Evolutionary conservation across 2,797 vertebrate species (phyloP).

Genomic region (Coreius guichenoti): DNA sequence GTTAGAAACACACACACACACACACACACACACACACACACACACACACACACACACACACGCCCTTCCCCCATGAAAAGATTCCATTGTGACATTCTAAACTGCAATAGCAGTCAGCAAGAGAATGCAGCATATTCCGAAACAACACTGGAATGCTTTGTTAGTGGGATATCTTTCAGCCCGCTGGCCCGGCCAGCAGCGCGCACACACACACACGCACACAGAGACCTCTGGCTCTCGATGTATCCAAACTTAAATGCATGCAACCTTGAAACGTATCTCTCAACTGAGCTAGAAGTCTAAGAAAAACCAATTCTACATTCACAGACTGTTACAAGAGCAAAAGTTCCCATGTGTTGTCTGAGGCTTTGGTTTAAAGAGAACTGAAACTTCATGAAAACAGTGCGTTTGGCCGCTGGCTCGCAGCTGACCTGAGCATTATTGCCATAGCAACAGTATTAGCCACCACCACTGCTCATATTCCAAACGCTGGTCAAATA

Average conservation of each 20-base stretch:
- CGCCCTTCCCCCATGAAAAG: constrained; percentile 53
- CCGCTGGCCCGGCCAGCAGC: constrained; percentile 41
- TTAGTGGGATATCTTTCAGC: constrained; percentile 67
- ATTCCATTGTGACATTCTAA: constrained; percentile 63
- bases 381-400: constrained; percentile 33
- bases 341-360: neutral
- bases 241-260: constrained; percentile 9
- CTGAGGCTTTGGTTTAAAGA: neutral
- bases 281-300: neutral
- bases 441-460: constrained; percentile 68
- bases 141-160: constrained; percentile 71
- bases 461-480: constrained; percentile 12
- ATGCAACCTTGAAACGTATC: constrained; percentile 39
- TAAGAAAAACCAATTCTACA: neutral
- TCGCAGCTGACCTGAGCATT: neutral
- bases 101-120: constrained; percentile 52
- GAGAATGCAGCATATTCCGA: constrained; percentile 61
- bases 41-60: constrained; percentile 14
- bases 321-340: neutral
- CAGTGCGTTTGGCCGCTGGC: neutral
- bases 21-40: no score
- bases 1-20: constrained; percentile 23
- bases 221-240: neutral
- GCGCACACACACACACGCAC: neutral
- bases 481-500: constrained; percentile 11